These are phyloP conservation scores for Lerema accius DNA, from an alignment of 1,140 invertebrate genomes.

Conservation along the genomic window DNA sequence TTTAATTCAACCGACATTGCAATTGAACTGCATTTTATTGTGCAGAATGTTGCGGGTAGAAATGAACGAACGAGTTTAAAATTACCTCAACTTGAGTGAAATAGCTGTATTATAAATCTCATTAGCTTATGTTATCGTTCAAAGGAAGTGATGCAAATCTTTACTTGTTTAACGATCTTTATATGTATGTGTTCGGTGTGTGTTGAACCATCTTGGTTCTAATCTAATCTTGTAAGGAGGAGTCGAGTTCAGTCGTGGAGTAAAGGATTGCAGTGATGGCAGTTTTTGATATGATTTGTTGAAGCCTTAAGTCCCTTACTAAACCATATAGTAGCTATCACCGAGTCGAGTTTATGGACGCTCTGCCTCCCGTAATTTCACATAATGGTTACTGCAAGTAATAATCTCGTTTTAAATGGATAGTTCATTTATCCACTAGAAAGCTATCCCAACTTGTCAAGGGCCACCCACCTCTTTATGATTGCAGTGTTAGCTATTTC, in stretches of 20 bases:
- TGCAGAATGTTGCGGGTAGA: background rate
- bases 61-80: too few species aligned
- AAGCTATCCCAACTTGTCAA: conserved; percentile 15
- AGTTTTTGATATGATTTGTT: too few species aligned
- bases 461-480: conserved; percentile 30
- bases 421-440: conserved; percentile 18
- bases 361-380: background rate
- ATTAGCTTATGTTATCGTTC: too few species aligned
- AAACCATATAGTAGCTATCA: background rate
- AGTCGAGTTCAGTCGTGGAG: too few species aligned
- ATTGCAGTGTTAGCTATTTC: conserved; percentile 14
- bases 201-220: background rate
- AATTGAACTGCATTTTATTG: conserved; percentile 23
- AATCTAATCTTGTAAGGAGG: too few species aligned
- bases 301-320: background rate
- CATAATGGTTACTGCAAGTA: background rate
- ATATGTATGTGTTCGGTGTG: too few species aligned
- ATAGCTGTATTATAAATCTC: too few species aligned
- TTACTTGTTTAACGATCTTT: too few species aligned
- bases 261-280: too few species aligned
- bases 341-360: background rate
- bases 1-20: conserved; percentile 22
- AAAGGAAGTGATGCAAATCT: too few species aligned
- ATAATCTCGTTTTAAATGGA: conserved; percentile 17
- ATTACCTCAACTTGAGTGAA: too few species aligned